phyloP scores from a whole-genome alignment of 2,888 invertebrate species.

The Mesorhabditis sp. region DNA sequence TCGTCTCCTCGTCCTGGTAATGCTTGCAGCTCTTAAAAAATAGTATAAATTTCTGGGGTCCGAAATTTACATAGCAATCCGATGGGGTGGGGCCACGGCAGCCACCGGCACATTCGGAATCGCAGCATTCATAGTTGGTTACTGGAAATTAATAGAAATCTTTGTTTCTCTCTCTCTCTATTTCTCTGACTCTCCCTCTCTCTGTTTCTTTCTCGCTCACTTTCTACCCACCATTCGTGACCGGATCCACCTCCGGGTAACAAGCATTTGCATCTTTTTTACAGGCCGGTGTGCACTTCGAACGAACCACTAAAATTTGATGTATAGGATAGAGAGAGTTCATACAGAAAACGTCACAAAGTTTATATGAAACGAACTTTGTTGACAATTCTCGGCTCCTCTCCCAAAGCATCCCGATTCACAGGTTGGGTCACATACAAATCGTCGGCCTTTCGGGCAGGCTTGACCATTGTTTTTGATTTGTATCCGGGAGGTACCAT shows the following conservation, averaged over 20 bases:
- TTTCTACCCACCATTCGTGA: not conserved
- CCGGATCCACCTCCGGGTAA: not conserved
- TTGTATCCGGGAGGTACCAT: not conserved
- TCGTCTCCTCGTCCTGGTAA: not conserved
- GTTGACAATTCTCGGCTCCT: slow-evolving; percentile 19
- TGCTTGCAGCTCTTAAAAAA: not conserved
- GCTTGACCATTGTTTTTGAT: not conserved
- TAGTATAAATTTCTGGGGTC: not conserved
- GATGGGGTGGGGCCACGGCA: not conserved
- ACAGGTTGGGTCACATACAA: slow-evolving; percentile 19
- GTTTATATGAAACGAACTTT: slow-evolving; percentile 6
- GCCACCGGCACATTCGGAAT: not conserved
- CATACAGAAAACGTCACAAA: not conserved
- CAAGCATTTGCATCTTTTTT: not conserved
- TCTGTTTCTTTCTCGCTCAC: not conserved
- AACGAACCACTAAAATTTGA: not conserved
- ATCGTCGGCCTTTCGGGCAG: not conserved
- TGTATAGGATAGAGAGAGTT: not conserved
- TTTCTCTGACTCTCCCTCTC: not conserved
- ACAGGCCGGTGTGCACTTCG: slow-evolving; percentile 1
- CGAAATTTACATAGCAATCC: slow-evolving; percentile 4
- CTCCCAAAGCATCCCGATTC: slow-evolving; percentile 19
- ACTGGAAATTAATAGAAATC: not conserved
- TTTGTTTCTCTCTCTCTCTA: not conserved
- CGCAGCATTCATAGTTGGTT: not conserved